Evolutionary conservation across 1,140 invertebrate genomes (phyloP).

Genomic region (Euborellia annulipes): DNA sequence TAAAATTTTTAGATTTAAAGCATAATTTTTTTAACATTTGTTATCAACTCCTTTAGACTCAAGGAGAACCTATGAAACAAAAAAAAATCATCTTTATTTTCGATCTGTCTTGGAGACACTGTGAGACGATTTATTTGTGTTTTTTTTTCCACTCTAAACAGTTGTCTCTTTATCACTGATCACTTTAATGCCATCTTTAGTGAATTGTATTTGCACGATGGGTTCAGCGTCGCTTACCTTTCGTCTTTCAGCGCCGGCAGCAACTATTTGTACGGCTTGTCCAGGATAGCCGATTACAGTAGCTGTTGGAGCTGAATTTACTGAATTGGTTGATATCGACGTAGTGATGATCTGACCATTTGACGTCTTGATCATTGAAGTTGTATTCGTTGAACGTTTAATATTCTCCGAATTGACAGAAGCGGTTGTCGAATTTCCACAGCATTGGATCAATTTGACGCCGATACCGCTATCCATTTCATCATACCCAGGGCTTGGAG

Average conservation of each 20-base stretch:
- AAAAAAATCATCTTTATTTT: no score
- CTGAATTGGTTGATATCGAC: constrained; percentile 12
- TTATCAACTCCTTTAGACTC: no score
- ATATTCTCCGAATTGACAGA: constrained; percentile 24
- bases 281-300: constrained; percentile 27
- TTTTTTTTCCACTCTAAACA: constrained; percentile 30
- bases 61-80: no score
- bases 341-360: constrained; percentile 15
- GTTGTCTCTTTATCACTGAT: constrained; percentile 58
- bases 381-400: constrained; percentile 14
- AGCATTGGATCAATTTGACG: constrained; percentile 25
- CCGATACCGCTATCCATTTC: constrained; percentile 12
- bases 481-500: constrained; percentile 25
- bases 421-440: constrained; percentile 23
- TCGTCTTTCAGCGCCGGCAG: constrained; percentile 25
- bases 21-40: no score
- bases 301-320: constrained; percentile 18
- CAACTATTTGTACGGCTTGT: constrained; percentile 35
- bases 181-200: constrained; percentile 54
- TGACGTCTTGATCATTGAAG: constrained; percentile 11
- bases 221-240: constrained; percentile 16
- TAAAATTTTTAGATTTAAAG: no score
- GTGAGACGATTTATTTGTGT: constrained; percentile 4
- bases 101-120: no score
- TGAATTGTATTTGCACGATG: constrained; percentile 44